Percentiles rank a stretch among this genome's conserved stretches.
Evolutionary conservation across 2,888 invertebrate species (phyloP).

Genomic region (Chalcosyrphus nemorum): DNA sequence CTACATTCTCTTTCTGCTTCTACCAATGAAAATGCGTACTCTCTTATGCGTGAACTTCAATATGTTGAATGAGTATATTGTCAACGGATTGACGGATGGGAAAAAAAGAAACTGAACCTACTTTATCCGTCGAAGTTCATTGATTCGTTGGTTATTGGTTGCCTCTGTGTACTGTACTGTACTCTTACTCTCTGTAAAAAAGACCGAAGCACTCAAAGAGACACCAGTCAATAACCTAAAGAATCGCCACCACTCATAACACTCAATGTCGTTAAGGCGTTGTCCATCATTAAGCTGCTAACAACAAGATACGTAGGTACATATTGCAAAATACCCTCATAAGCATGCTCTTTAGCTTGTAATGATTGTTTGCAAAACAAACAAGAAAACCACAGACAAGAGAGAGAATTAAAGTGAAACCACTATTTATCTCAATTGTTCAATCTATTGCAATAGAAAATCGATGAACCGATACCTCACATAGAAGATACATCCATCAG

Average conservation of each 20-base stretch:
- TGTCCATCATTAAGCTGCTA: constrained; percentile 11
- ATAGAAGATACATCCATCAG: not conserved
- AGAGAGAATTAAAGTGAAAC: constrained; percentile 1
- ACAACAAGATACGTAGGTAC: not conserved
- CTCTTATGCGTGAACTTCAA: too few species aligned
- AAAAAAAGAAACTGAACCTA: too few species aligned
- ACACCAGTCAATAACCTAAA: too few species aligned
- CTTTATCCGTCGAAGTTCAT: too few species aligned
- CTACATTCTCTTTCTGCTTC: too few species aligned
- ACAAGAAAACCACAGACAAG: not conserved
- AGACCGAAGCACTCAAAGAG: too few species aligned
- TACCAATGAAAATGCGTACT: too few species aligned
- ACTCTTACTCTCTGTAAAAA: too few species aligned
- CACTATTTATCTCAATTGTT: constrained; percentile 34
- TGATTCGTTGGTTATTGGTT: too few species aligned
- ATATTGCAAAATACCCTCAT: not conserved
- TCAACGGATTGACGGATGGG: too few species aligned
- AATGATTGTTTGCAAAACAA: constrained; percentile 17
- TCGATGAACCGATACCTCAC: constrained; percentile 44
- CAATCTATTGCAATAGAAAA: constrained; percentile 45
- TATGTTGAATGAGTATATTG: too few species aligned
- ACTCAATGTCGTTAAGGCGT: constrained; percentile 22
- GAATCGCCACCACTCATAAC: not conserved
- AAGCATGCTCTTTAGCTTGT: not conserved
- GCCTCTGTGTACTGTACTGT: too few species aligned